Evolutionary conservation across 2,888 invertebrate genomes (phyloP).

Genomic region (Dryococelus australis): DNA sequence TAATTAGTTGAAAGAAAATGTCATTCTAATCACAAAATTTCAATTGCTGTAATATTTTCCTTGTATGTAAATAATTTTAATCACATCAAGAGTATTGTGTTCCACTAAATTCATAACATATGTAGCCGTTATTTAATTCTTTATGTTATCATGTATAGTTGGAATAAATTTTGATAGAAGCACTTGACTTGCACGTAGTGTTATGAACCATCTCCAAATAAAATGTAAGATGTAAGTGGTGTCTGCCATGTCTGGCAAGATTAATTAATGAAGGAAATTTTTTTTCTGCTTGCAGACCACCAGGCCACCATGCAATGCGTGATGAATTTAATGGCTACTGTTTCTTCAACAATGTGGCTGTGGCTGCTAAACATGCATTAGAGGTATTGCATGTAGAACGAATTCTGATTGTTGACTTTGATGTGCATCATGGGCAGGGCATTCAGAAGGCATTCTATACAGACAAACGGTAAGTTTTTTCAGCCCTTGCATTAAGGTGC

Average conservation of each 20-base stretch:
- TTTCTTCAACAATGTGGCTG: conserved; percentile 91
- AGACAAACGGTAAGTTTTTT: conserved; percentile 71
- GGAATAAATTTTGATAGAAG: too few relatives aligned
- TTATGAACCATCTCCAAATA: background rate
- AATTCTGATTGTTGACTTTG: conserved; percentile 93
- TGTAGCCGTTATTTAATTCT: too few relatives aligned
- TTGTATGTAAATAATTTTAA: too few relatives aligned
- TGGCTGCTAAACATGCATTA: conserved; percentile 82
- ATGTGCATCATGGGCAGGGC: conserved; percentile 96
- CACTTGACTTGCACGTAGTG: too few relatives aligned
- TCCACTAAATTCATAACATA: too few relatives aligned
- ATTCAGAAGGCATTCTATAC: conserved; percentile 90
- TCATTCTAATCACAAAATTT: too few relatives aligned
- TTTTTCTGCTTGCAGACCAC: conserved; percentile 62
- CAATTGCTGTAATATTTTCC: too few relatives aligned
- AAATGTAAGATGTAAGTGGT: conserved; percentile 6
- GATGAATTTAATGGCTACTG: conserved; percentile 88
- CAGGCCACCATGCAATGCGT: conserved; percentile 93
- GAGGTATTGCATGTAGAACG: conserved; percentile 65
- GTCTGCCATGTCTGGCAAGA: background rate
- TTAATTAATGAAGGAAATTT: background rate
- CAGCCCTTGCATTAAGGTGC: background rate
- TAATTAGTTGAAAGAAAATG: too few relatives aligned
- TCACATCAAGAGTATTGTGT: too few relatives aligned
- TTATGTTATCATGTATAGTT: too few relatives aligned